phyloP scores from a whole-genome alignment of 1,140 invertebrate genomes.

The Drosophila pseudoananassae region DNA sequence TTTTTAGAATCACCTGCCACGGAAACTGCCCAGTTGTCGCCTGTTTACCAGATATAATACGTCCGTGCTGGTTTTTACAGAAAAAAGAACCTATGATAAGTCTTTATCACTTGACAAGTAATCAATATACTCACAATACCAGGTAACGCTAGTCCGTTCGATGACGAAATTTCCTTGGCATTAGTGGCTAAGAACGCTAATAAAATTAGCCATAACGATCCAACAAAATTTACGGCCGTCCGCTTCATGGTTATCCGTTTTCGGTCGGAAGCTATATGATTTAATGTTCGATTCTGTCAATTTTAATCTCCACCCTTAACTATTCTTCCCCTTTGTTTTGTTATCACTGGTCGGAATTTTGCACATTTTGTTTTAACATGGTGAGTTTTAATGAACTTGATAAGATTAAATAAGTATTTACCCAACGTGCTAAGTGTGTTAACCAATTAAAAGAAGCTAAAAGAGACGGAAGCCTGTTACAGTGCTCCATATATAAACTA shows the following conservation, averaged over 20 bases:
- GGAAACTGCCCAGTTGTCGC: constrained; percentile 65
- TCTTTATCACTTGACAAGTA: background rate
- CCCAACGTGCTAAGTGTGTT: background rate
- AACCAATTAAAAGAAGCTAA: background rate
- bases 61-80: constrained; percentile 45
- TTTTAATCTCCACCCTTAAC: constrained; percentile 19
- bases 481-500: background rate
- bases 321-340: constrained; percentile 13
- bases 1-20: constrained; percentile 78
- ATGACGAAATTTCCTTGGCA: background rate
- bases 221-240: background rate
- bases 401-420: constrained; percentile 33
- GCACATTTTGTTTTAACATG: constrained; percentile 68
- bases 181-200: background rate
- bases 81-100: background rate
- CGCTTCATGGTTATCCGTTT: background rate
- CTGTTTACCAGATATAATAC: constrained; percentile 61
- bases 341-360: constrained; percentile 46
- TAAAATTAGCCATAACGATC: background rate
- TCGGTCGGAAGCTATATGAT: constrained; percentile 16
- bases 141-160: background rate
- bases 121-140: constrained; percentile 27
- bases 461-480: background rate
- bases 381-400: constrained; percentile 28
- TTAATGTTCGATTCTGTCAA: constrained; percentile 4